These are phyloP conservation scores for Syngnathoides biaculeatus DNA, from an alignment of 2,113 vertebrate genomes.

Conservation along the genomic window DNA sequence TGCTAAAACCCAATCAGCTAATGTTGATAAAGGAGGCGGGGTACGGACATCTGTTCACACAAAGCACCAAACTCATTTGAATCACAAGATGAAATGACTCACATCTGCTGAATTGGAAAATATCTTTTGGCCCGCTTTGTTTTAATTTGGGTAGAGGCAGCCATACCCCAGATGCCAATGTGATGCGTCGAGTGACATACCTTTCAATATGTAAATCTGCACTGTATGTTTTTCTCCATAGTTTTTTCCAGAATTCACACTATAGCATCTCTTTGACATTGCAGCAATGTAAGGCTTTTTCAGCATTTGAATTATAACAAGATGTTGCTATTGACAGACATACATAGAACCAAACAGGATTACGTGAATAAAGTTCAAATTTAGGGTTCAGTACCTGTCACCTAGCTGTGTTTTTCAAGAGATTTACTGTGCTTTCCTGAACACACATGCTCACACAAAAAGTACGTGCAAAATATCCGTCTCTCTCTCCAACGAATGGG, in stretches of 20 bases:
- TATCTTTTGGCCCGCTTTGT: conserved; percentile 69
- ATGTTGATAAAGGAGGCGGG: conserved; percentile 82
- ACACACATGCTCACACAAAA: not conserved
- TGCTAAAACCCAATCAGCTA: conserved; percentile 82
- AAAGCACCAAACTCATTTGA: conserved; percentile 81
- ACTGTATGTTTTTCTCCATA: not conserved
- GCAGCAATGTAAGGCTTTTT: conserved; percentile 8
- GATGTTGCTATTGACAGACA: not conserved
- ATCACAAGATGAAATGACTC: conserved; percentile 80
- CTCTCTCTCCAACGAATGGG: not conserved
- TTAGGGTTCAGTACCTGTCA: not conserved
- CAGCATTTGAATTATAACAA: not conserved
- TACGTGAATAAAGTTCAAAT: not conserved
- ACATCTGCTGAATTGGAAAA: conserved; percentile 80
- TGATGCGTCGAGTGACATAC: conserved; percentile 54
- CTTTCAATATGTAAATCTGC: not conserved
- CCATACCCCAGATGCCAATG: conserved; percentile 59
- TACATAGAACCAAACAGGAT: not conserved
- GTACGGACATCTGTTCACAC: conserved; percentile 82
- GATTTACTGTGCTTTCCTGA: not conserved
- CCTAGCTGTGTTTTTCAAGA: not conserved
- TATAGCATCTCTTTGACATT: not conserved
- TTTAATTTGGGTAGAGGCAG: conserved; percentile 70
- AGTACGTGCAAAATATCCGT: not conserved
- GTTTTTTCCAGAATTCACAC: not conserved